phyloP scores from a whole-genome alignment of 2,113 vertebrate species.

The Illadopsis cleaveri region DNA sequence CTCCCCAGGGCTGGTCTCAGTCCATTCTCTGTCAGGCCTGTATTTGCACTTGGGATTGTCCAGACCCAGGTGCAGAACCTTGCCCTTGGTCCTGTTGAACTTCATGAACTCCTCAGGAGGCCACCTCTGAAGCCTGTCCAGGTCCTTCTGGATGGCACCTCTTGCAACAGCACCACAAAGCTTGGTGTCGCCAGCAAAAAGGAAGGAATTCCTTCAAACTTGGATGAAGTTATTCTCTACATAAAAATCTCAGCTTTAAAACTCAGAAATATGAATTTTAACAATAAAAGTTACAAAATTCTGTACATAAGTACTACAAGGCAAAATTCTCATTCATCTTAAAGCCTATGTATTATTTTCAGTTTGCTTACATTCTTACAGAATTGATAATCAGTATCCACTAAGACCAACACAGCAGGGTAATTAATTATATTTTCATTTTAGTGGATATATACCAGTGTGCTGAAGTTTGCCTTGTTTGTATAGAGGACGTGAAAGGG shows the following conservation, averaged over 20 bases:
- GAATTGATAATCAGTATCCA: neutral
- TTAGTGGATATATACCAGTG: neutral
- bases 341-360: neutral
- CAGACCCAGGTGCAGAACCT: neutral
- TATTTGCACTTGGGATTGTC: neutral
- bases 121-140: neutral
- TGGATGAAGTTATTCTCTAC: neutral
- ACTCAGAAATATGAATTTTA: neutral
- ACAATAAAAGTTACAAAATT: neutral
- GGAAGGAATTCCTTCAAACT: too few relatives aligned
- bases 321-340: neutral
- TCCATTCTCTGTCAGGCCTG: neutral
- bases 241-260: neutral
- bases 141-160: neutral
- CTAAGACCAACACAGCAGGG: neutral
- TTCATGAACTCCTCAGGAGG: too few relatives aligned
- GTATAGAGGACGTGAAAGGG: rapidly evolving
- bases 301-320: neutral
- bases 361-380: neutral
- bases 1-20: neutral
- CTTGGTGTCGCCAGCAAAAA: neutral
- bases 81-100: neutral
- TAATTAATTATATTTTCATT: neutral
- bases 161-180: neutral
- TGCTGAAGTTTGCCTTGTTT: neutral